Conservation (phyloP, 1,140 invertebrate genomes). For the Metaphire vulgaris region DNA sequence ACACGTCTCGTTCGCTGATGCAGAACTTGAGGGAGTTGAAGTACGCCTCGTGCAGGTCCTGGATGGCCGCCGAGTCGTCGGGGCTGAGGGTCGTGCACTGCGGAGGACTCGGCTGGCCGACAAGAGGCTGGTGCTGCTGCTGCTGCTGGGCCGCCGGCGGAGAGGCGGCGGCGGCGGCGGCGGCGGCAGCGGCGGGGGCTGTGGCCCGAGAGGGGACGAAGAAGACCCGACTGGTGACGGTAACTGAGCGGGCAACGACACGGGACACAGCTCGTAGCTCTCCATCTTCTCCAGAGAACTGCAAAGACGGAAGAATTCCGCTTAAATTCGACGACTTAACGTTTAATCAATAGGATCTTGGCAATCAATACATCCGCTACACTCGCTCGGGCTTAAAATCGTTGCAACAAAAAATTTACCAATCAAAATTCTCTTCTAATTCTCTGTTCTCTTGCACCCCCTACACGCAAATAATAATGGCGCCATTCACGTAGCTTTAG, state of each 20-base stretch:
- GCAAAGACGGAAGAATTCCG: too few relatives aligned
- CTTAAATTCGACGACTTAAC: too few relatives aligned
- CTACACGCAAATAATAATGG: too few relatives aligned
- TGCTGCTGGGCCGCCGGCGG: too few relatives aligned
- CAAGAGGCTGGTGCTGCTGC: background rate
- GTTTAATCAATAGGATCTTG: too few relatives aligned
- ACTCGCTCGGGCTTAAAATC: too few relatives aligned
- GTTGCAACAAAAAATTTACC: too few relatives aligned
- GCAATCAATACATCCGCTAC: too few relatives aligned
- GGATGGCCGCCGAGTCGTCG: constrained; percentile 45
- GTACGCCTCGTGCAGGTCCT: constrained; percentile 48
- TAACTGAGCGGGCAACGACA: background rate
- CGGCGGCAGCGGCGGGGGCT: background rate
- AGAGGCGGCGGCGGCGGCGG: too few relatives aligned
- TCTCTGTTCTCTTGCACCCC: too few relatives aligned
- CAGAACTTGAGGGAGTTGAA: constrained; percentile 41
- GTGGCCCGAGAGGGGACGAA: background rate
- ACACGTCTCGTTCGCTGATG: background rate
- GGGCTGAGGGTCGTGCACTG: constrained; percentile 39
- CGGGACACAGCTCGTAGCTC: background rate
- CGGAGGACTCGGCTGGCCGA: constrained; percentile 25
- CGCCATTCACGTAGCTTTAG: too few relatives aligned
- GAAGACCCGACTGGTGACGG: background rate
- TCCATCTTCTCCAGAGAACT: background rate
- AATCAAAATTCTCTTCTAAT: too few relatives aligned